Evolutionary conservation across 92 coral and sea anemone species (phyloP).

Genomic region (Zoanthus sansibaricus): DNA sequence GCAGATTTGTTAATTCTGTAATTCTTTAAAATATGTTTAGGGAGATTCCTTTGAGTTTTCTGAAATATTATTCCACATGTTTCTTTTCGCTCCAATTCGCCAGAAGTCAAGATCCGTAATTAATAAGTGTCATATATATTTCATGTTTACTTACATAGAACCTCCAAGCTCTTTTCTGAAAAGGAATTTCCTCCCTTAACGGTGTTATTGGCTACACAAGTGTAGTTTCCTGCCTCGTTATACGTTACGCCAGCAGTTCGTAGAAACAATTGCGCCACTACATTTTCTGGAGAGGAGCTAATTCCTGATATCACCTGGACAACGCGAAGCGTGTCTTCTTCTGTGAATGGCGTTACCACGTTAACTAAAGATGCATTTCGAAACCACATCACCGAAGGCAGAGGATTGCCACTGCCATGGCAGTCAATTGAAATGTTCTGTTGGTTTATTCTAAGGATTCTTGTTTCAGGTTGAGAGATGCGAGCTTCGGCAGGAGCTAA

Average conservation of each 20-base stretch:
- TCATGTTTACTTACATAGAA: neutral
- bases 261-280: neutral
- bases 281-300: neutral
- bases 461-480: neutral
- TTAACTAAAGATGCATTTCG: neutral
- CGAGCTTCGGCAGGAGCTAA: neutral
- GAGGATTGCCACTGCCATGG: neutral
- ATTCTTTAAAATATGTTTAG: too few relatives aligned
- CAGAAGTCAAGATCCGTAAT: neutral
- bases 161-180: neutral
- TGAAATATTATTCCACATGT: too few relatives aligned
- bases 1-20: too few relatives aligned
- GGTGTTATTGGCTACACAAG: conserved; percentile 8
- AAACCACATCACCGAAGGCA: conserved; percentile 16
- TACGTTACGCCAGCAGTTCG: conserved; percentile 14
- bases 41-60: too few relatives aligned
- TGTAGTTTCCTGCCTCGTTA: conserved; percentile 19
- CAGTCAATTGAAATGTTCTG: conserved; percentile 14
- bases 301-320: conserved; percentile 3
- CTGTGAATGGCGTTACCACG: neutral
- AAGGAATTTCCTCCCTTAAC: neutral
- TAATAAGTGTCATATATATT: neutral
- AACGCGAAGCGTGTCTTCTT: neutral
- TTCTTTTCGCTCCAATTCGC: too few relatives aligned
- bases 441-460: neutral